Percentiles rank a stretch among this genome's conserved stretches.
Evolutionary conservation across 2,888 invertebrate genomes (phyloP).

Genomic region (Spicauda simplicius): DNA sequence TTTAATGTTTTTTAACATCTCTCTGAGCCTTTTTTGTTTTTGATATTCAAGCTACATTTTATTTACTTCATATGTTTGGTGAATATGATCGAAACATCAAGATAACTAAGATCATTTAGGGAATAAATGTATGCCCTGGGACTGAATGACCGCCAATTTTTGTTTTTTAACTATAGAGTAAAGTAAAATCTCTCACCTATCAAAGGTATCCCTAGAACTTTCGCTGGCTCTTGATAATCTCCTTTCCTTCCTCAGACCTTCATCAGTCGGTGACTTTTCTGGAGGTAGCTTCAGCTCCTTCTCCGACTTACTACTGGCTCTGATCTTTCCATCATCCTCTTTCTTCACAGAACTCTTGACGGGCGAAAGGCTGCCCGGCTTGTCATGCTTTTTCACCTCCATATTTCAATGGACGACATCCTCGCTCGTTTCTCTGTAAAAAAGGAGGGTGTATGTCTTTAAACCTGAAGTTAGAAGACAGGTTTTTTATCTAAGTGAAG

Average conservation of each 20-base stretch:
- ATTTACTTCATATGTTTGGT: no score
- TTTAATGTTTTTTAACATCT: no score
- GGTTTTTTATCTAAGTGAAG: no score
- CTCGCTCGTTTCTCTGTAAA: conserved; percentile 57
- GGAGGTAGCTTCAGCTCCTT: conserved; percentile 69
- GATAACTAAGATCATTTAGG: no score
- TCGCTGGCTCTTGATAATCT: conserved; percentile 68
- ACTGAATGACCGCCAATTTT: no score
- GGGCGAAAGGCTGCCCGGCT: conserved; percentile 76
- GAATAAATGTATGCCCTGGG: no score
- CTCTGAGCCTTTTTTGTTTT: no score
- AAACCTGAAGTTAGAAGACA: no score
- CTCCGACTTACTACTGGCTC: conserved; percentile 68
- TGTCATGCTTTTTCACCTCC: conserved; percentile 80
- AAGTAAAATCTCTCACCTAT: conserved; percentile 56
- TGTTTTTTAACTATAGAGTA: no score
- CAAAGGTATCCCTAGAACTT: conserved; percentile 72
- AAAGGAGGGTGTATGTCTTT: no score
- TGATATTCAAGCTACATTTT: no score
- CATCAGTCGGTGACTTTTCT: conserved; percentile 70
- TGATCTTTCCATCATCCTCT: conserved; percentile 63
- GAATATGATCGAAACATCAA: no score
- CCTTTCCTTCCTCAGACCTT: conserved; percentile 60
- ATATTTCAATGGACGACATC: conserved; percentile 68
- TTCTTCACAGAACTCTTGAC: conserved; percentile 62